Evolutionary conservation across 1,140 invertebrate species (phyloP), one percentile per base, ranked within the genome.

Genomic region (Drosophila subpulchrella): DNA sequence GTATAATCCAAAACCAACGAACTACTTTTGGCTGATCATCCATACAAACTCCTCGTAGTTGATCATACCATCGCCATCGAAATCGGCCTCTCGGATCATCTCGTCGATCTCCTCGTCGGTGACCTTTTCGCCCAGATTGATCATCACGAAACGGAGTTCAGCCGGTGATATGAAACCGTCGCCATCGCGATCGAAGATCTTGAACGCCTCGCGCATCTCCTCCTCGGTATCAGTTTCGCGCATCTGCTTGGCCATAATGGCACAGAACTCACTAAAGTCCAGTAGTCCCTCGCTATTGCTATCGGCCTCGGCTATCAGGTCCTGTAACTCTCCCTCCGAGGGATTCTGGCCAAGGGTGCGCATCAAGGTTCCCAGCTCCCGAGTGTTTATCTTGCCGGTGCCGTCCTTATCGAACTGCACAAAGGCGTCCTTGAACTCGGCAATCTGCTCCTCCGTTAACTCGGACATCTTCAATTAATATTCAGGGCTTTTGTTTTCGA

Each of bases 331-430:
- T 0, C 51, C 46, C n/a, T 86, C 83, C 2, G 79, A 82, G 10
- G 76, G 75, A 57, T 79, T 79, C 53, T 86, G 79, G 3, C 84
- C 83, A 46, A 86, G 34, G 0, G 84, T 70, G 2, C 76, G 76
- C 98, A 99, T 99, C 36, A 99, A 97, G 83, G 98, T 97, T 67
- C 97, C 96, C 58, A 99, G 93, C 90, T 99, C 98, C 55, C 96
- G 95, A 4, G 96, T 97, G 2, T 97, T 97, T 91, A 99, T 98
- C 90, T 97, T 94, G 1, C 98, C 98, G 79, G 97, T 97, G 78
- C 97, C 97, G 93, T 98, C 97, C 93, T 98, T 98, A 92, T 98
- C 98, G 90, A 98, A 98, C 56, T 98, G 97, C 79, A 95, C 95
- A 93, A 72, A 93, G 2, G 92, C 92, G 46, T 90, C 92, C 36